These are phyloP conservation scores for Pammene fasciana DNA, from an alignment of 2,888 invertebrate genomes.

Conservation along the genomic window DNA sequence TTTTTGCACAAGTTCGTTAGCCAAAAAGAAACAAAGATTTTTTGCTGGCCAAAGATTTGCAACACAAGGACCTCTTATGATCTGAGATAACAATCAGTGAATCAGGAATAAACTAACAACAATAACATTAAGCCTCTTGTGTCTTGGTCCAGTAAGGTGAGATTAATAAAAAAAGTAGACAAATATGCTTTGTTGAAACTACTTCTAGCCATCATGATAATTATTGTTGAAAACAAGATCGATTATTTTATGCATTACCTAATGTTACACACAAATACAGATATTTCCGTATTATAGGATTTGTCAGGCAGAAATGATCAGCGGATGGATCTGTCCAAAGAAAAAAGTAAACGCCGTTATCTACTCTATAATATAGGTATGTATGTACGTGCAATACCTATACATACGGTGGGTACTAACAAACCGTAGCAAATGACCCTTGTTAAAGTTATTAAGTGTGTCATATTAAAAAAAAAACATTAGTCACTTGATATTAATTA, in stretches of 20 bases:
- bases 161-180: background rate
- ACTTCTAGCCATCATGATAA: no score
- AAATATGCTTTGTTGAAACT: background rate
- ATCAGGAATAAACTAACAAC: constrained; percentile 40
- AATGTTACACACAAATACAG: no score
- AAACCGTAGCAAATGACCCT: constrained; percentile 21
- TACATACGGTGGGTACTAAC: background rate
- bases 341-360: background rate
- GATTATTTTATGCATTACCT: no score
- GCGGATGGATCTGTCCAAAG: no score
- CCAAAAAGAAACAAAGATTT: constrained; percentile 57
- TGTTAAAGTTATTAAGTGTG: constrained; percentile 20
- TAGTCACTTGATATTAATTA: background rate
- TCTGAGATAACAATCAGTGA: constrained; percentile 46
- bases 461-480: constrained; percentile 9
- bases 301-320: no score
- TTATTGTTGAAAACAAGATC: no score
- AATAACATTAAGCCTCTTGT: constrained; percentile 19
- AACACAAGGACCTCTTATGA: constrained; percentile 53
- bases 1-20: constrained; percentile 56
- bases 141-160: constrained; percentile 17
- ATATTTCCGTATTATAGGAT: no score
- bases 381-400: no score
- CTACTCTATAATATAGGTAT: no score
- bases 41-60: constrained; percentile 58